A percentile compares a stretch with the other conserved stretches of the same genome.
These are phyloP conservation scores for Agriopis marginaria DNA, from an alignment of 2,888 invertebrate species.

Conservation along the genomic window DNA sequence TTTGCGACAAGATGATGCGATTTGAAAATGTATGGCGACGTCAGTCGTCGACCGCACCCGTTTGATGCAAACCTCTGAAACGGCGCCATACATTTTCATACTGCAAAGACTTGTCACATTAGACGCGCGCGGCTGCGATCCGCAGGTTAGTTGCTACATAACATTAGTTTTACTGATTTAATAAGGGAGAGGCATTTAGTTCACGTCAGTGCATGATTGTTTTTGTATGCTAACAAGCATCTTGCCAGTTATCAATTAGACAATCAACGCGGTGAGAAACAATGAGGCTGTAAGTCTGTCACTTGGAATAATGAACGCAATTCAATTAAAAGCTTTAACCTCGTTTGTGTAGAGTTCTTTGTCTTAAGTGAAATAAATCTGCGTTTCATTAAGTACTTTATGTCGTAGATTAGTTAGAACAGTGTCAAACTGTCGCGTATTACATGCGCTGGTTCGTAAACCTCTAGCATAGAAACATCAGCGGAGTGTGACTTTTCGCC, in stretches of 20 bases:
- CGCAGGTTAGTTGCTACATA: too few relatives aligned
- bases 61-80: too few relatives aligned
- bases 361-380: slow-evolving; percentile 30
- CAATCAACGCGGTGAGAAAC: slow-evolving; percentile 32
- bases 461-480: too few relatives aligned
- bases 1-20: too few relatives aligned
- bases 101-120: too few relatives aligned
- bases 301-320: slow-evolving; percentile 36
- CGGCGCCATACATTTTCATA: too few relatives aligned
- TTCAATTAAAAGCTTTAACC: slow-evolving; percentile 44
- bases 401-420: not conserved
- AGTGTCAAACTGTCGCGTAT: not conserved
- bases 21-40: too few relatives aligned
- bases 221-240: slow-evolving; percentile 23
- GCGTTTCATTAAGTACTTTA: slow-evolving; percentile 3
- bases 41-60: too few relatives aligned
- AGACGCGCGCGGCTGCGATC: too few relatives aligned
- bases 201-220: not conserved
- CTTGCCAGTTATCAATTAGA: slow-evolving; percentile 27
- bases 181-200: not conserved
- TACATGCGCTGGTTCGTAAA: too few relatives aligned
- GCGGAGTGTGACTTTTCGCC: too few relatives aligned
- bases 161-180: too few relatives aligned
- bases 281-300: slow-evolving; percentile 45
- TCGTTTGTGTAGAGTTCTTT: slow-evolving; percentile 39